Evolutionary conservation across 2,113 vertebrate genomes (phyloP).

Genomic region (Syngnathoides biaculeatus): DNA sequence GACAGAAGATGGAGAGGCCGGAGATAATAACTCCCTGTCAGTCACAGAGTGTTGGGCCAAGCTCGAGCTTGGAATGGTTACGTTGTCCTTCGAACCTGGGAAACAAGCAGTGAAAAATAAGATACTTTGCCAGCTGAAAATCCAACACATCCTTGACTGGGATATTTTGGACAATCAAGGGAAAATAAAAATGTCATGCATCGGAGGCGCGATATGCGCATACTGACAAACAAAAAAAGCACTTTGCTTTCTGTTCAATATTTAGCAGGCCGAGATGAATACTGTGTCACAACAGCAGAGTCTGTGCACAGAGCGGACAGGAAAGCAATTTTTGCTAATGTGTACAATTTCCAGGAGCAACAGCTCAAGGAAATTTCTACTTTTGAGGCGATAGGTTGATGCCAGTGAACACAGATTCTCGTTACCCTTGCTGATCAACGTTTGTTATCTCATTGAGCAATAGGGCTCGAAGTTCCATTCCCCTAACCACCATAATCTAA

Average conservation of each 20-base stretch:
- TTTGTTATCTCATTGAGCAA: not conserved
- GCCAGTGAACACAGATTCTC: slow-evolving; percentile 55
- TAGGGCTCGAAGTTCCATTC: no score
- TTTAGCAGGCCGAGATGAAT: slow-evolving; percentile 37
- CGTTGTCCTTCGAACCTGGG: slow-evolving; percentile 82
- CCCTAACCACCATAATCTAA: no score
- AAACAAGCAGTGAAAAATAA: slow-evolving; percentile 36
- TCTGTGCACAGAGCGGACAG: slow-evolving; percentile 46
- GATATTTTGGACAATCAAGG: slow-evolving; percentile 24
- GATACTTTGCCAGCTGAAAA: not conserved
- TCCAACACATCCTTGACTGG: slow-evolving; percentile 8
- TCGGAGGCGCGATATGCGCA: slow-evolving; percentile 20
- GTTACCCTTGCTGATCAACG: slow-evolving; percentile 30
- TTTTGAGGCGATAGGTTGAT: slow-evolving; percentile 23
- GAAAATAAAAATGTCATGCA: slow-evolving; percentile 31
- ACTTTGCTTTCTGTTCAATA: slow-evolving; percentile 22
- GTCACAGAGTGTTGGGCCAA: slow-evolving; percentile 71
- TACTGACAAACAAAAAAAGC: not conserved
- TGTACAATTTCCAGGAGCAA: slow-evolving; percentile 51
- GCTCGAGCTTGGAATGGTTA: slow-evolving; percentile 76
- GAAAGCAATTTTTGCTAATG: slow-evolving; percentile 46
- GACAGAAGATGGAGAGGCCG: slow-evolving; percentile 73
- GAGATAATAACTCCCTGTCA: slow-evolving; percentile 77
- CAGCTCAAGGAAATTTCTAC: slow-evolving; percentile 49
- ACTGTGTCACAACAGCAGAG: slow-evolving; percentile 27